phyloP scores from a whole-genome alignment of 1,140 invertebrate genomes.

The Lordiphosa clarofinis region DNA sequence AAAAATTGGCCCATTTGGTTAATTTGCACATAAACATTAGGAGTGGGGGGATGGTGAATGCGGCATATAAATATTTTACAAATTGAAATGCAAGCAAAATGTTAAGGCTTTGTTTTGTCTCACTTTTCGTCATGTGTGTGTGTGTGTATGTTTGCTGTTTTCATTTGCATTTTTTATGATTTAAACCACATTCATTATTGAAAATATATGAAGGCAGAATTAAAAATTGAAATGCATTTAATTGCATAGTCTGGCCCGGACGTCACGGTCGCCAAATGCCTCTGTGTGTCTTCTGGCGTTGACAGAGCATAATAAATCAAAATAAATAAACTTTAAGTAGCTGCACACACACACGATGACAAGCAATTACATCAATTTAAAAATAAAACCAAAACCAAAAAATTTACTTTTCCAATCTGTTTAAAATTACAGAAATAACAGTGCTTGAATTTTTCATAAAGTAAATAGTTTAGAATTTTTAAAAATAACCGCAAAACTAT shows the following conservation, averaged over 20 bases:
- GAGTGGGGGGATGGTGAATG: conserved; percentile 17
- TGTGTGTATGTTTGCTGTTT: no score
- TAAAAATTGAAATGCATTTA: conserved; percentile 52
- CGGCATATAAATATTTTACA: conserved; percentile 49
- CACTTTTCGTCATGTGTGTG: not conserved
- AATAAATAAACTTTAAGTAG: conserved; percentile 1
- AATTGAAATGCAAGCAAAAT: conserved; percentile 43
- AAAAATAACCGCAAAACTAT: no score
- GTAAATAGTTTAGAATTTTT: no score
- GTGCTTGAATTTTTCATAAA: no score
- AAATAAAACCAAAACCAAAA: not conserved
- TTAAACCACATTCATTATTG: conserved; percentile 22
- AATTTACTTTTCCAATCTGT: no score
- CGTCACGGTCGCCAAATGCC: no score
- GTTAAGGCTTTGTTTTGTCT: conserved; percentile 39
- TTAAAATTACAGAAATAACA: no score
- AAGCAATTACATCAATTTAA: not conserved
- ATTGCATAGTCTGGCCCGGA: conserved; percentile 14
- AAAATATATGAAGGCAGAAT: conserved; percentile 6
- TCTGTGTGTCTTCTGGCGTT: conserved; percentile 3
- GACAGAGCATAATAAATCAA: conserved; percentile 18
- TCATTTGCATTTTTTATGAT: conserved; percentile 50
- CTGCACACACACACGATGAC: not conserved
- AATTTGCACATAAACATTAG: conserved; percentile 39
- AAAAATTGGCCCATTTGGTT: conserved; percentile 44